Base-by-base conservation (phyloP, 2,888 invertebrate species). In the Blera fallax region DNA sequence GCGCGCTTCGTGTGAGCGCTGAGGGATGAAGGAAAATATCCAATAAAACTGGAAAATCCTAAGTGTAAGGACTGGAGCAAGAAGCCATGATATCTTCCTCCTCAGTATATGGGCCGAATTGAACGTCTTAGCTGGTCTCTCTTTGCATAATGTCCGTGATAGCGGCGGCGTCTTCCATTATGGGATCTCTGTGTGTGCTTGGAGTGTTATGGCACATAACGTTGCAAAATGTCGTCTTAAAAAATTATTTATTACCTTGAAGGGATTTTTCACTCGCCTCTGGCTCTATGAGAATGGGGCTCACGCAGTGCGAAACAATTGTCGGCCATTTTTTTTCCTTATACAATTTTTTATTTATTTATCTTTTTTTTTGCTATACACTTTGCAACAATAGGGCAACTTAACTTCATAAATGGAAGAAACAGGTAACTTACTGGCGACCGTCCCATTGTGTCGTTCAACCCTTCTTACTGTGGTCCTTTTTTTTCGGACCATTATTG, bases 271-370 rank as follows among this genome's bases (percentile, higher is more conserved):
- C 58, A 69, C 74, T 80, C 70, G 58, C 56, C 37, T 69, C 74
- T 56, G 58, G 48, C 37, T 69, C 74, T 56, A 65, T 4, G 34
- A 48, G 48, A 69, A 69, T 70, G 56, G 74, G 64, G 50, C 84
- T 84, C 84, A 80, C 84, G 84, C 84, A 84, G 84, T 80, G 84
- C 74, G 80, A 76, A 74, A 80, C 84, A 80, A 80, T 84, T 80
- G 84, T 69, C 80, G 64, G 69, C 80, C 80, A 84, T 80, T 58
- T 80, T 56, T 48, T 72, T 18, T 45, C n/a, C n/a, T n/a, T n/a
- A n/a, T n/a, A n/a, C n/a, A n/a, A n/a, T n/a, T n/a, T n/a, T n/a
- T n/a, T n/a, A n/a, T n/a, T n/a, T n/a, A n/a, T n/a, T n/a, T n/a
- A n/a, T 24, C 8, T 70, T 29, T 6, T 45, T 32, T 18, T 43